Evolutionary conservation across 2,113 vertebrate species (phyloP).

Genomic region (Ranitomeya imitator): DNA sequence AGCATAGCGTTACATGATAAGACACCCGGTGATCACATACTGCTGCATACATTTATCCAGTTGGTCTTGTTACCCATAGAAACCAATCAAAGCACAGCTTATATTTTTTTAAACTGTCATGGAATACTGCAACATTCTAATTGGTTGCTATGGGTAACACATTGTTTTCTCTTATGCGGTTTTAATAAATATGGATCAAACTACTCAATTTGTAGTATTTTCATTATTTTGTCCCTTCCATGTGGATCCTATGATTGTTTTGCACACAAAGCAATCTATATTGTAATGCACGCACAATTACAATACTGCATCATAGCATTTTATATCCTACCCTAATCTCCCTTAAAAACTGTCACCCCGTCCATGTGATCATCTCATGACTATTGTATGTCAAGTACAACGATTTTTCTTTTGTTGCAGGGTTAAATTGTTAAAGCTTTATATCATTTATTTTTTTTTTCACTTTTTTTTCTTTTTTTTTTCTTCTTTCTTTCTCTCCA

Average conservation of each 20-base stretch:
- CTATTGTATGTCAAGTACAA: neutral
- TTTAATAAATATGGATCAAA: too few species aligned
- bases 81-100: too few species aligned
- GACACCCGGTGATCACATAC: too few species aligned
- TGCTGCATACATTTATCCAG: too few species aligned
- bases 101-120: too few species aligned
- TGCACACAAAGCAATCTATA: neutral
- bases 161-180: too few species aligned
- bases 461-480: constrained; percentile 61
- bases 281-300: neutral
- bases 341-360: neutral
- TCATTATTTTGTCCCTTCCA: neutral
- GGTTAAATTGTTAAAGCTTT: constrained; percentile 87
- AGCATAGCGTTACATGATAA: too few species aligned
- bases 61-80: too few species aligned
- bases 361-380: neutral
- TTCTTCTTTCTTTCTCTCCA: constrained; percentile 81
- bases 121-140: too few species aligned
- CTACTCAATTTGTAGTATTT: too few species aligned
- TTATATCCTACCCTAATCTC: neutral
- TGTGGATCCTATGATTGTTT: too few species aligned
- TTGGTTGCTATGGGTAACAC: too few species aligned
- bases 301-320: neutral
- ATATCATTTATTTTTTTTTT: constrained; percentile 78
- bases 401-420: constrained; percentile 53